Percentiles rank a stretch among this genome's conserved stretches.
Evolutionary conservation across 1,140 invertebrate genomes (phyloP).

Genomic region (Bombus polaris): DNA sequence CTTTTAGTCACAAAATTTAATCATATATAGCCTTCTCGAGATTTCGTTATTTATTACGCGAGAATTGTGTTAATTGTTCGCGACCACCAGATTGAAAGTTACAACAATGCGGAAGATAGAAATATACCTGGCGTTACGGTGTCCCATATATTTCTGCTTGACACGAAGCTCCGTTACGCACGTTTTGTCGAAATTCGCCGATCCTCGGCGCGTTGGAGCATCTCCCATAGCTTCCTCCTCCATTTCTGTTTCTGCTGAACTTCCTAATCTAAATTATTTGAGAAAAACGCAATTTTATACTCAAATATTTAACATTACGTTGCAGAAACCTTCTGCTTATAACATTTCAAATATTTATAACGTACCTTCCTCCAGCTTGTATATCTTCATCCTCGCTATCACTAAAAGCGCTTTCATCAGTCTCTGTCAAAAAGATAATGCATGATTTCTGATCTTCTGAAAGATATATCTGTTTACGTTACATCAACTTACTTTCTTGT

Average conservation of each 20-base stretch:
- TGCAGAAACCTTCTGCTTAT: not conserved
- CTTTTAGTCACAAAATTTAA: conserved; percentile 46
- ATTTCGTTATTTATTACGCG: not conserved
- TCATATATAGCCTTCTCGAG: conserved; percentile 4
- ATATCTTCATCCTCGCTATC: conserved; percentile 81
- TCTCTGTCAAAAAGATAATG: conserved; percentile 68
- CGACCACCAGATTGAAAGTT: conserved; percentile 31
- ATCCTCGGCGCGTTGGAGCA: conserved; percentile 61
- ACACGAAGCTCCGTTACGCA: conserved; percentile 81
- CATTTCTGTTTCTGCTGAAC: conserved; percentile 77
- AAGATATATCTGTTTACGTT: conserved; percentile 15
- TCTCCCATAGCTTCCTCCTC: conserved; percentile 77
- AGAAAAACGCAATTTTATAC: not conserved
- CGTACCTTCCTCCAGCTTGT: conserved; percentile 71
- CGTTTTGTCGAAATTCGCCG: conserved; percentile 70
- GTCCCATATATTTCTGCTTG: conserved; percentile 90
- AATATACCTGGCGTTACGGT: conserved; percentile 90
- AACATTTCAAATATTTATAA: not conserved
- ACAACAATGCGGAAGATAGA: not conserved
- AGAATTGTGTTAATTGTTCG: conserved; percentile 20
- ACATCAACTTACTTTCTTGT: conserved; percentile 72
- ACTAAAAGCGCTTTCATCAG: conserved; percentile 77
- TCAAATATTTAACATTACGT: not conserved
- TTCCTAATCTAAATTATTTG: conserved; percentile 64
- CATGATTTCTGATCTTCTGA: conserved; percentile 20